Base-by-base conservation (phyloP, 2,888 invertebrate species). In the Nemoura dubitans region DNA sequence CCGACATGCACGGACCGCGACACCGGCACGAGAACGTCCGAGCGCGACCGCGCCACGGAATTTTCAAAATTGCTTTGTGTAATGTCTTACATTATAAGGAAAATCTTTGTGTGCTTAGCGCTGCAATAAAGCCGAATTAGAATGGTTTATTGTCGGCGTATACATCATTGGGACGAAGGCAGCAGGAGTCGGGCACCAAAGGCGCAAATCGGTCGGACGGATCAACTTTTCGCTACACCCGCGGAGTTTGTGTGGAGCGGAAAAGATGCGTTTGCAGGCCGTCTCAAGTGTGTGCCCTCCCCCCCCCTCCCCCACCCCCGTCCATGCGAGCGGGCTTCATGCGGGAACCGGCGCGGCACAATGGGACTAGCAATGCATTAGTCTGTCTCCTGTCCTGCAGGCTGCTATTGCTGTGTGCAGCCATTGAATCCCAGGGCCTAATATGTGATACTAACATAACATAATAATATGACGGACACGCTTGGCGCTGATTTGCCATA, bases 141-240 rank as follows among this genome's bases (percentile, higher is more conserved):
- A 86, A 36, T 81, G 42, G 59, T 7, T 84, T 27, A 85, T 86
- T 86, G 86, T 86, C 21, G 36, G 1, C 2, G 27, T 10, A 36
- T 6, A n/a, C n/a, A n/a, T n/a, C n/a, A n/a, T n/a, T n/a, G 10
- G 84, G 78, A 84, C 86, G 77, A 86, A 6, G 36, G 16, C 59
- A 14, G 10, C 28, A 25, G 27, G 36, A 36, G 36, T 36, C 36
- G 36, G 36, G 36, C 36, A 36, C 10, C 36, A 36, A 36, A 36
- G 36, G 36, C 36, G 36, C 36, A 36, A 59, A 84, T n/a, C 27
- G 36, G 42, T 28, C 59, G 83, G 86, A 85, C 83, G 86, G 83
- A 87, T 87, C 83, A 81, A 87, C 59, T 83, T 87, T 87, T 87
- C 87, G 87, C 29, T 86, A 87, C 87, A 87, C 85, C 76, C 83